A percentile compares a stretch with the other conserved stretches of the same genome.
Evolutionary conservation across 2,797 vertebrate genomes (phyloP).

Genomic region (Ptychobarbus kaznakovi): DNA sequence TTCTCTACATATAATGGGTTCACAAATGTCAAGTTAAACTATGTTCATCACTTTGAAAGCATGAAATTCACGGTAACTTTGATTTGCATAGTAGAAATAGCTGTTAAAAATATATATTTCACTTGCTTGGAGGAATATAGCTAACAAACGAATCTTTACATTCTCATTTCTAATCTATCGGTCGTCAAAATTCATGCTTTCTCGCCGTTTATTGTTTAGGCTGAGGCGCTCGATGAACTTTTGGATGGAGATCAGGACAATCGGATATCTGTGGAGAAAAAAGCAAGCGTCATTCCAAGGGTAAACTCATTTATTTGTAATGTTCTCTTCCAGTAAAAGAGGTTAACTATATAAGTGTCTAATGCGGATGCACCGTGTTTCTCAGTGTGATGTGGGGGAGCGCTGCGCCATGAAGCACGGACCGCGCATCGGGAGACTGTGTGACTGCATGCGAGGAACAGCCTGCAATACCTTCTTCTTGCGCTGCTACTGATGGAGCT

Average conservation of each 20-base stretch:
- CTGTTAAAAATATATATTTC: not conserved
- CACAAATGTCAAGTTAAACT: not conserved
- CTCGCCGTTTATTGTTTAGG: slow-evolving; percentile 59
- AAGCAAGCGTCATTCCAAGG: slow-evolving; percentile 79
- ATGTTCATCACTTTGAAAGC: not conserved
- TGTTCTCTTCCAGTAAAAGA: not conserved
- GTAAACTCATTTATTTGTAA: slow-evolving; percentile 64
- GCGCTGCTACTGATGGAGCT: slow-evolving; percentile 79
- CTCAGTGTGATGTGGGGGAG: slow-evolving; percentile 82
- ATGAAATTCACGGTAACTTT: not conserved
- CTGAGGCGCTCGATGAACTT: slow-evolving; percentile 74
- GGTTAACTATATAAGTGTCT: not conserved
- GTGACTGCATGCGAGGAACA: slow-evolving; percentile 83
- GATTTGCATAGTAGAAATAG: not conserved
- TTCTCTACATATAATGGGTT: not conserved
- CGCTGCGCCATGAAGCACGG: slow-evolving; percentile 84
- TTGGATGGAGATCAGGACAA: slow-evolving; percentile 68
- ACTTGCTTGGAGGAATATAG: not conserved
- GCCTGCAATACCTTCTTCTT: slow-evolving; percentile 86
- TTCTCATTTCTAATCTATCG: not conserved
- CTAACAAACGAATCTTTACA: not conserved
- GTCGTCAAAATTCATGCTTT: not conserved
- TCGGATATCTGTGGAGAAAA: slow-evolving; percentile 77
- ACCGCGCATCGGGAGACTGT: slow-evolving; percentile 83
- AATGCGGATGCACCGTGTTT: not conserved